A percentile compares a stretch with the other conserved stretches of the same genome.
Evolutionary conservation across 2,888 invertebrate species (phyloP).

Genomic region (Ceraclea dissimilis): DNA sequence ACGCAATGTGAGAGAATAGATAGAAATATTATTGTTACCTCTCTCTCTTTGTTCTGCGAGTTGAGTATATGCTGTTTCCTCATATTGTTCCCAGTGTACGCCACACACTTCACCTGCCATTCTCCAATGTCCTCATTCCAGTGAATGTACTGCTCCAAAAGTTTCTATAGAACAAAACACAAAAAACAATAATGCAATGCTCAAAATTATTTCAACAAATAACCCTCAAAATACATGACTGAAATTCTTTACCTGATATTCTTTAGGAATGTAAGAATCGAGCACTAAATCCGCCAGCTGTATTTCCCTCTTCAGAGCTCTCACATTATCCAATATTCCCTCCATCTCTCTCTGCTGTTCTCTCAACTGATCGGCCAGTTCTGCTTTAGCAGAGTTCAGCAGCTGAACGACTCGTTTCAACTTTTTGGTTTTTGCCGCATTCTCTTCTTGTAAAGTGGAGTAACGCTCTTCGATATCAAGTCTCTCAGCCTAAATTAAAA

Average conservation of each 20-base stretch:
- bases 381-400: constrained; percentile 78
- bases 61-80: constrained; percentile 53
- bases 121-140: constrained; percentile 99
- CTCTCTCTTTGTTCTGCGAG: constrained; percentile 35
- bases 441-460: constrained; percentile 91
- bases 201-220: too few relatives aligned
- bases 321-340: constrained; percentile 85
- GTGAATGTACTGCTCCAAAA: constrained; percentile 84
- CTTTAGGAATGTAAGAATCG: constrained; percentile 87
- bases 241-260: constrained; percentile 65
- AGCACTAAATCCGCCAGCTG: constrained; percentile 86
- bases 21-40: too few relatives aligned
- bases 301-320: constrained; percentile 83
- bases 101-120: constrained; percentile 96
- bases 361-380: constrained; percentile 77
- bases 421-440: constrained; percentile 85
- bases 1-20: too few relatives aligned
- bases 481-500: constrained; percentile 63
- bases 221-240: too few relatives aligned
- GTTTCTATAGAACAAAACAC: constrained; percentile 47
- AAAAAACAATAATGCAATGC: neutral
- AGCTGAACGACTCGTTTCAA: constrained; percentile 82
- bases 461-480: constrained; percentile 93
- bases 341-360: constrained; percentile 98
- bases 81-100: constrained; percentile 99